Conservation (phyloP, 2,888 invertebrate species). For the Mellilla xanthometata region DNA sequence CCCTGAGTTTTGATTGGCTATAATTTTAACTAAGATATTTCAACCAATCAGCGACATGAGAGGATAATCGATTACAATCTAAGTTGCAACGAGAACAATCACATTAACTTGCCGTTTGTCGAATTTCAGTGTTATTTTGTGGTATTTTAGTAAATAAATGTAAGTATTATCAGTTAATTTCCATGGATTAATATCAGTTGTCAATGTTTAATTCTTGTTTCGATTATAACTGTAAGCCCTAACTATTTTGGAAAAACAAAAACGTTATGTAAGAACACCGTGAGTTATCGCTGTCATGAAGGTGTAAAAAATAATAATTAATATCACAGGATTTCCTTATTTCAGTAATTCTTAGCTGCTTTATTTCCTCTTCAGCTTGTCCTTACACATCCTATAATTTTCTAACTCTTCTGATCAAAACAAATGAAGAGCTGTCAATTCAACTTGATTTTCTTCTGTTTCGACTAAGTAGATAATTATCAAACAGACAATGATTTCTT, state of each 20-base stretch:
- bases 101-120: conserved; percentile 11
- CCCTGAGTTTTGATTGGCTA: conserved; percentile 20
- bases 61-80: not conserved
- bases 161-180: conserved; percentile 12
- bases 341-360: too few species aligned
- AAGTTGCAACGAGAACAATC: conserved; percentile 10
- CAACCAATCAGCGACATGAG: conserved; percentile 4
- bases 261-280: conserved; percentile 48
- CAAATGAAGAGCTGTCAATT: too few species aligned
- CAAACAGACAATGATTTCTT: too few species aligned
- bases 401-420: too few species aligned
- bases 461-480: too few species aligned
- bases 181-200: too few species aligned
- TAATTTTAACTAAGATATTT: fast-evolving
- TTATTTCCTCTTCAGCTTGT: too few species aligned
- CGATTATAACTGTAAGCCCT: not conserved
- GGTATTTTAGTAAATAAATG: conserved; percentile 18
- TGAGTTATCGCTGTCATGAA: conserved; percentile 25
- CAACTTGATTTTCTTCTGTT: too few species aligned
- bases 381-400: too few species aligned
- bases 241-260: conserved; percentile 7
- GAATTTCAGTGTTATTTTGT: conserved; percentile 6
- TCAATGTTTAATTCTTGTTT: not conserved
- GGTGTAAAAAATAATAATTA: conserved; percentile 9
- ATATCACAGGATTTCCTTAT: too few species aligned